These are phyloP conservation scores for Sinocyclocheilus maitianheensis DNA, from an alignment of 2,113 vertebrate genomes.

Conservation along the genomic window DNA sequence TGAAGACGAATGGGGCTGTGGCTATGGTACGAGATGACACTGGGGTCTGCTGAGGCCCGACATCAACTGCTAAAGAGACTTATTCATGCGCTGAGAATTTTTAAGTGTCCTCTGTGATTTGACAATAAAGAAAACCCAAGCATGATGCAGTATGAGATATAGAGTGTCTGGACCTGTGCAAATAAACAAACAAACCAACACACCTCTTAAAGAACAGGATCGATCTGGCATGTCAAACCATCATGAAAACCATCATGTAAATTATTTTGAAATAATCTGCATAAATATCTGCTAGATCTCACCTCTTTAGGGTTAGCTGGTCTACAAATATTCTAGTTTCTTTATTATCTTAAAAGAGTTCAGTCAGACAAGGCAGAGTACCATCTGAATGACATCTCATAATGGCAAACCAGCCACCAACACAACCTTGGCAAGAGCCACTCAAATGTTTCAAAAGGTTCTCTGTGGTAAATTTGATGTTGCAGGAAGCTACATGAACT, in stretches of 20 bases:
- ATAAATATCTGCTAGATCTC: background rate
- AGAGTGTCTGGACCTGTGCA: background rate
- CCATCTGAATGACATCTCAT: too few relatives aligned
- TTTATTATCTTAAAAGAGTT: background rate
- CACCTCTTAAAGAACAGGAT: background rate
- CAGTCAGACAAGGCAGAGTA: too few relatives aligned
- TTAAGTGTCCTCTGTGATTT: conserved; percentile 39
- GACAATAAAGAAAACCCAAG: background rate
- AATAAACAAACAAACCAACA: background rate
- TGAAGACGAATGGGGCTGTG: conserved; percentile 51
- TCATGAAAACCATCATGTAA: background rate
- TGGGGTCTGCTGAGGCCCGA: conserved; percentile 17
- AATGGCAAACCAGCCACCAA: too few relatives aligned
- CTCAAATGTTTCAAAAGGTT: too few relatives aligned
- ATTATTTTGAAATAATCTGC: background rate
- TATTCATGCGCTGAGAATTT: conserved; percentile 34
- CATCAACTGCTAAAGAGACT: conserved; percentile 35
- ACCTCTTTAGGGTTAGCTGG: background rate
- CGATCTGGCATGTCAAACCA: background rate
- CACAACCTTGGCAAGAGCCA: too few relatives aligned
- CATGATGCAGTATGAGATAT: conserved; percentile 10
- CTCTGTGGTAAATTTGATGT: too few relatives aligned
- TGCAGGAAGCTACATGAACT: too few relatives aligned
- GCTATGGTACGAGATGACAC: conserved; percentile 20
- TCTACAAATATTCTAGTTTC: background rate